Percentiles rank a stretch among this genome's conserved stretches.
phyloP scores from a whole-genome alignment of 2,797 vertebrate species.

The Pelobates cultripes region DNA sequence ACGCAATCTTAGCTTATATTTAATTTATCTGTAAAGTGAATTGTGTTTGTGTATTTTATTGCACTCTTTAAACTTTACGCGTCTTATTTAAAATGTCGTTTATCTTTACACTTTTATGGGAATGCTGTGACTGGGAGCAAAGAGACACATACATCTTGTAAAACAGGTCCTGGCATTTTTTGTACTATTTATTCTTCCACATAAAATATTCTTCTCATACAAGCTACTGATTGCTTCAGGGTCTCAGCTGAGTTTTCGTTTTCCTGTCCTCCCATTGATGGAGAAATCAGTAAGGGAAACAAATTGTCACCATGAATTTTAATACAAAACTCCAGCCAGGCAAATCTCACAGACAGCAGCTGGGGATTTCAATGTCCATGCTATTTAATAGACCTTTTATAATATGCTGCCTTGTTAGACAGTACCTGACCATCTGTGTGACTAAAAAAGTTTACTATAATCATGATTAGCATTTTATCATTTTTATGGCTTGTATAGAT shows the following conservation, averaged over 20 bases:
- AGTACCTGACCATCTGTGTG: conserved; percentile 45
- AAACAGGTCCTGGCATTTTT: conserved; percentile 29
- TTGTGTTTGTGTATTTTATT: conserved; percentile 11
- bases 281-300: conserved; percentile 26
- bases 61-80: conserved; percentile 11
- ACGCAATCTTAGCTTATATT: neutral
- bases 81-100: conserved; percentile 7
- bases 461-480: conserved; percentile 35
- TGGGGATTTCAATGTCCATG: conserved; percentile 44
- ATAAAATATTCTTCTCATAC: conserved; percentile 39
- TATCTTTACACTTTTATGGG: conserved; percentile 6
- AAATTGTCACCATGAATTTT: conserved; percentile 45
- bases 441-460: conserved; percentile 29
- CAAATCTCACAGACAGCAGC: conserved; percentile 42
- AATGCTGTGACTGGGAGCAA: conserved; percentile 26
- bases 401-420: conserved; percentile 42
- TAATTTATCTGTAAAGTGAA: conserved; percentile 9
- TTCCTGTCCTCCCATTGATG: conserved; percentile 25
- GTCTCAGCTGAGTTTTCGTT: conserved; percentile 32
- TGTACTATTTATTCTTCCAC: conserved; percentile 29
- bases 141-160: conserved; percentile 5
- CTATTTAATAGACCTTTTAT: conserved; percentile 47
- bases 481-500: conserved; percentile 14
- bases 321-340: conserved; percentile 27
- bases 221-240: conserved; percentile 26